These are phyloP conservation scores for Priocnemis perturbator DNA, from an alignment of 2,888 invertebrate species.

Conservation along the genomic window DNA sequence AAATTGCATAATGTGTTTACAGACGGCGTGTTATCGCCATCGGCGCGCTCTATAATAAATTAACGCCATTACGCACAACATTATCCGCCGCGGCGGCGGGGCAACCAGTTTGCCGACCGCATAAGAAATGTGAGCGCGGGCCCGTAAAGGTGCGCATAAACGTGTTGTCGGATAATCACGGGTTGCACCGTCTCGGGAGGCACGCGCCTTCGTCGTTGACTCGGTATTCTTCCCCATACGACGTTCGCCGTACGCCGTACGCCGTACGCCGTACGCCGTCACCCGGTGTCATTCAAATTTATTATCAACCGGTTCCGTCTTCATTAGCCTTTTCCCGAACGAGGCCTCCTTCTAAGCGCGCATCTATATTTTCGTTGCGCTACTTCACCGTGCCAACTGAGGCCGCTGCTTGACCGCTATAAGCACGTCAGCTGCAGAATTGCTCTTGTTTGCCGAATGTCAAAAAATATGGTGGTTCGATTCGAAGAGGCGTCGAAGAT, in stretches of 20 bases:
- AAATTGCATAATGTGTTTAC: constrained; percentile 49
- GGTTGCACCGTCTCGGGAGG: constrained; percentile 34
- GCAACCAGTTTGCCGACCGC: constrained; percentile 41
- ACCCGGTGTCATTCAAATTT: background rate
- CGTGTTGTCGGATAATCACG: constrained; percentile 38
- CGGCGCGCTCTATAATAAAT: constrained; percentile 39
- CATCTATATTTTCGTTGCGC: background rate
- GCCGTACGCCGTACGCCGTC: background rate
- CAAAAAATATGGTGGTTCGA: no score
- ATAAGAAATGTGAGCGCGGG: constrained; percentile 36
- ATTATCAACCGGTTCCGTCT: constrained; percentile 10
- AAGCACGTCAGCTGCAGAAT: no score
- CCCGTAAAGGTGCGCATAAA: constrained; percentile 38
- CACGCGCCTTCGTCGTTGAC: constrained; percentile 31
- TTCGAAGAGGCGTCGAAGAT: no score
- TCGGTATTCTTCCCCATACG: background rate
- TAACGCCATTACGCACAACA: constrained; percentile 34
- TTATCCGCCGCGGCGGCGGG: constrained; percentile 23
- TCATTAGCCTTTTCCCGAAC: constrained; percentile 5
- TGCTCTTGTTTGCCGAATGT: no score
- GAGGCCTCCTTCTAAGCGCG: background rate
- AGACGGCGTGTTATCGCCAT: constrained; percentile 25
- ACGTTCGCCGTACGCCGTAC: no score
- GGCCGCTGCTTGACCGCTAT: no score
- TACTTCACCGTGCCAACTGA: no score